Evolutionary conservation across 2,113 vertebrate genomes (phyloP), one percentile per base, ranked within the genome.

Genomic region (Prionailurus viverrinus): DNA sequence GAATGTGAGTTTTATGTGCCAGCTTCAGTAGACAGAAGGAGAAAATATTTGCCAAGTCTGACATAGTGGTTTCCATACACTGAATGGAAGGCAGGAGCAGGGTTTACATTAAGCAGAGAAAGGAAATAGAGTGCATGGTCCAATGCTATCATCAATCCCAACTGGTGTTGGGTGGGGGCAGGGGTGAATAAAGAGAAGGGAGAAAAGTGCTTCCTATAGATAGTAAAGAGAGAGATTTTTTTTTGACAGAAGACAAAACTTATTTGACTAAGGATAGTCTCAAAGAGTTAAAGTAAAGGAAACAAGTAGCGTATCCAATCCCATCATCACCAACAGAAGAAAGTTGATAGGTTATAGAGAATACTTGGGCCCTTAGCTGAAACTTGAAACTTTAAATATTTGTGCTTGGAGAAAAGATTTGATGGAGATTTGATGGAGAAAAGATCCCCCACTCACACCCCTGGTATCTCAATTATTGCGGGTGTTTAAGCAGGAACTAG

Each of bases 401-500:
- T 80, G 86, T 76, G 79, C 79, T 76, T 55, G 88, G 48, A 31
- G 21, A 61, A 45, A 92, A 76, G 66, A 89, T 80, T 92, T 79
- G 7, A 33, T 55, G 36, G 36, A 36, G 36, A 36, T 36, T 36
- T 36, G 36, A 36, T 36, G 36, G 36, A 36, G 36, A 36, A 36
- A 36, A 36, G 36, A 78, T 79, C 55, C 53, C 48, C 48, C 33
- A 71, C 2, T 33, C 4, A 29, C 4, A 16, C 19, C 23, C 55
- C 23, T 36, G 45, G n/a, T 81, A 69, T 92, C 5, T 97, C 96
- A 97, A 96, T 92, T 65, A 45, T 83, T 65, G 74, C 78, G 27
- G 48, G 8, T 78, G 45, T 68, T 78, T 76, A 76, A 94, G 14
- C 73, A 91, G 58, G 63, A 96, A 68, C 1, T 73, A 36, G 7